These are phyloP conservation scores for Phyllostomus discolor DNA, from an alignment of 2,113 vertebrate genomes.

Conservation along the genomic window DNA sequence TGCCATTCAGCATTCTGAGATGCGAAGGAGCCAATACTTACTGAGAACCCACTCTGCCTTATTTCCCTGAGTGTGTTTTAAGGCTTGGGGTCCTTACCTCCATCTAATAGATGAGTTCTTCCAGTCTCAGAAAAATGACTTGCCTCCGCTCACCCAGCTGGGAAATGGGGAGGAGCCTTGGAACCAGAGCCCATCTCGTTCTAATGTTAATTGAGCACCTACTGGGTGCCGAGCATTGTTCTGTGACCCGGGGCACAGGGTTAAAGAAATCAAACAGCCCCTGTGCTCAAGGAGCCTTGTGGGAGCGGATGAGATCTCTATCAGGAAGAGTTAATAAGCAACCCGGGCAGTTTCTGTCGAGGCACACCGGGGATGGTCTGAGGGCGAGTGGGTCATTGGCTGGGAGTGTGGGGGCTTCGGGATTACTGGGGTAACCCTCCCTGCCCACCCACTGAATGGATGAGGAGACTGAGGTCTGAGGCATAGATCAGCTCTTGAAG, in stretches of 20 bases:
- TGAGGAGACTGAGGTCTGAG: neutral
- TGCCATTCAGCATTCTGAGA: neutral
- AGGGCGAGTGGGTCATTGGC: neutral
- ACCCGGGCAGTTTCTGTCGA: neutral
- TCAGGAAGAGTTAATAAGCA: slow-evolving; percentile 27
- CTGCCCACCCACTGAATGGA: neutral
- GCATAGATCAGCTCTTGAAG: neutral
- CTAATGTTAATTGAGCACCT: neutral
- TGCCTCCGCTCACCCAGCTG: neutral
- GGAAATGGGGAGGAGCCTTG: neutral
- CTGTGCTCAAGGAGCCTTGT: neutral
- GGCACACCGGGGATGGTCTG: neutral
- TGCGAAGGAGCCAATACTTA: neutral
- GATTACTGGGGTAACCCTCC: neutral
- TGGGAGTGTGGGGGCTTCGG: neutral
- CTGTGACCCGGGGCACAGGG: neutral
- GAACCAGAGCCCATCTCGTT: neutral
- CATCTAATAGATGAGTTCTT: neutral
- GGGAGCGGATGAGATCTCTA: neutral
- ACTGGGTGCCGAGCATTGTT: neutral
- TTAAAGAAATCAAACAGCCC: neutral
- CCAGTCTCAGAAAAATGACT: neutral
- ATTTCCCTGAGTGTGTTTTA: neutral
- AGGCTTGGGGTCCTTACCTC: neutral
- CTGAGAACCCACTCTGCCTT: neutral